Conservation (phyloP, 1,140 invertebrate species). For the Bombus superbus region DNA sequence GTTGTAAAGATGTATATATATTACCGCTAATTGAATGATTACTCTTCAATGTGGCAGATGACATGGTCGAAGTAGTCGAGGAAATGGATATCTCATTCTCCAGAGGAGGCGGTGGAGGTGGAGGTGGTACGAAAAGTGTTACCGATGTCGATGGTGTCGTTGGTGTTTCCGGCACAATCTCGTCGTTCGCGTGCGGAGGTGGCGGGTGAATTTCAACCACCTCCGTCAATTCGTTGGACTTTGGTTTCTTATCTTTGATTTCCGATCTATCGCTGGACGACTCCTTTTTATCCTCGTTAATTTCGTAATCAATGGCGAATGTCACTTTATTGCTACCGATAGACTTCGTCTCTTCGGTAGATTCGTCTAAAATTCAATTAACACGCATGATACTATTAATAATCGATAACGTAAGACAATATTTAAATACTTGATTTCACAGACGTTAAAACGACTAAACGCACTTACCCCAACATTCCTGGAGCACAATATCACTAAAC, state of each 20-base stretch:
- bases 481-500: slow-evolving; percentile 3
- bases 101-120: slow-evolving; percentile 32
- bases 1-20: not conserved
- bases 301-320: not conserved
- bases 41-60: slow-evolving; percentile 56
- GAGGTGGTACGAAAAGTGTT: slow-evolving; percentile 64
- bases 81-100: slow-evolving; percentile 54
- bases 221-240: not conserved
- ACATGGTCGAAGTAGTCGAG: slow-evolving; percentile 69
- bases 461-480: slow-evolving; percentile 32
- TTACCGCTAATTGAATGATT: slow-evolving; percentile 59
- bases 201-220: slow-evolving; percentile 37
- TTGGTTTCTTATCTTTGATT: not conserved
- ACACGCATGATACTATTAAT: not conserved
- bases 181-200: not conserved
- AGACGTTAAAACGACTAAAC: not conserved
- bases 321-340: not conserved
- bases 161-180: not conserved
- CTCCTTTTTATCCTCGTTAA: too few species aligned
- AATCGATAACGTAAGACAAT: not conserved
- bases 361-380: slow-evolving; percentile 13
- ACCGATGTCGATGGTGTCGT: not conserved
- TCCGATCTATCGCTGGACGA: too few species aligned
- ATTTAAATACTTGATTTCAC: not conserved
- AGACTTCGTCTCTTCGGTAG: not conserved